phyloP scores from a whole-genome alignment of 2,888 invertebrate species.

The Micoletzkya japonica region DNA sequence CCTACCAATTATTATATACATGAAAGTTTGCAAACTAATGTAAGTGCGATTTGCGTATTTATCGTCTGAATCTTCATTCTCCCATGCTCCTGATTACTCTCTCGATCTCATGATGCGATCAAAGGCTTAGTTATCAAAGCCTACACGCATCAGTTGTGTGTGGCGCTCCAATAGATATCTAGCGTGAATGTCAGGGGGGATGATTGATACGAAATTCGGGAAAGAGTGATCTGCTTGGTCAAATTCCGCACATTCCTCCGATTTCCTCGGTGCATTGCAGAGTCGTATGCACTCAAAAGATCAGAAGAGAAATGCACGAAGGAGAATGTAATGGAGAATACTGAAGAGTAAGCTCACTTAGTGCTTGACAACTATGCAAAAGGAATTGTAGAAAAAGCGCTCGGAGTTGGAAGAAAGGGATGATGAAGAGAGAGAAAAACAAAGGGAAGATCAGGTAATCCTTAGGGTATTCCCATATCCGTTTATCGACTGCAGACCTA shows the following conservation, averaged over 20 bases:
- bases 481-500: too few relatives aligned
- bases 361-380: neutral
- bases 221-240: too few relatives aligned
- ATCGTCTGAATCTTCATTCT: too few relatives aligned
- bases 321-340: slow-evolving; percentile 7
- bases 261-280: too few relatives aligned
- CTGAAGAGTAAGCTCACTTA: neutral
- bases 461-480: neutral
- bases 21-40: neutral
- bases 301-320: slow-evolving; percentile 5
- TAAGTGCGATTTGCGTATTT: neutral
- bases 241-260: too few relatives aligned
- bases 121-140: too few relatives aligned
- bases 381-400: neutral
- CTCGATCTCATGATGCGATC: too few relatives aligned
- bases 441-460: neutral
- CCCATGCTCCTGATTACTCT: too few relatives aligned
- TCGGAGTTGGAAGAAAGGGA: neutral
- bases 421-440: neutral
- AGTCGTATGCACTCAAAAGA: slow-evolving; percentile 15
- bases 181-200: too few relatives aligned
- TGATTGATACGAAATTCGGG: neutral
- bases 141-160: too few relatives aligned
- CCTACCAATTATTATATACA: neutral
- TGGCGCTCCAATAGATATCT: too few relatives aligned